These are phyloP conservation scores for Alosa alosa DNA, from an alignment of 2,113 vertebrate genomes.

Conservation along the genomic window DNA sequence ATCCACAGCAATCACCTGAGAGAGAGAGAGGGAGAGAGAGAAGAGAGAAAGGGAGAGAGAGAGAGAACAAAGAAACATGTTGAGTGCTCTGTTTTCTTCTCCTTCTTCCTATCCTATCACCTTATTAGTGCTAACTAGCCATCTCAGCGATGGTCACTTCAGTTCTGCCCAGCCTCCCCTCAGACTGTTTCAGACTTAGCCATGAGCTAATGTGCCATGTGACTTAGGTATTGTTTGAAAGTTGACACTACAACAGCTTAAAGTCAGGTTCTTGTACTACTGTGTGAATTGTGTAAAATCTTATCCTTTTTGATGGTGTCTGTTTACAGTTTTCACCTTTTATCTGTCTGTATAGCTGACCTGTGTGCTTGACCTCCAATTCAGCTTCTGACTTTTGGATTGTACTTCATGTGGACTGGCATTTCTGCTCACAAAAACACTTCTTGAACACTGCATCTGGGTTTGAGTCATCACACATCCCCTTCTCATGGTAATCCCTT, in stretches of 20 bases:
- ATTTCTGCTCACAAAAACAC: not conserved
- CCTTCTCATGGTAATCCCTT: not conserved
- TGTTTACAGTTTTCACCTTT: not conserved
- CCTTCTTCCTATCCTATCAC: too few relatives aligned
- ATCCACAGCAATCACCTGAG: slow-evolving; percentile 84
- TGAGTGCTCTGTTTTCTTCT: too few relatives aligned
- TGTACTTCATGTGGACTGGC: not conserved
- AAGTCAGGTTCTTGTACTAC: not conserved
- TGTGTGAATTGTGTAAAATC: not conserved
- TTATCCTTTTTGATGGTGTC: not conserved
- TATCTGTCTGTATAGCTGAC: not conserved
- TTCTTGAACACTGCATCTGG: not conserved
- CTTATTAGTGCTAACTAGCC: not conserved
- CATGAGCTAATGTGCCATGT: too few relatives aligned
- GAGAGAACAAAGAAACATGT: not conserved
- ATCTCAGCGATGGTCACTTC: not conserved
- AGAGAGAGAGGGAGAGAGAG: not conserved
- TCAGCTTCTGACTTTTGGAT: not conserved
- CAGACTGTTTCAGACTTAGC: too few relatives aligned
- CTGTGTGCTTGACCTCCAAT: not conserved
- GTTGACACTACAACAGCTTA: not conserved
- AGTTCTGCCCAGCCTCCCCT: not conserved
- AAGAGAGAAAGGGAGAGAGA: not conserved
- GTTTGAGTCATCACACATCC: not conserved
- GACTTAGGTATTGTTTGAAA: too few relatives aligned